Evolutionary conservation across 2,113 vertebrate species (phyloP), one percentile per base, ranked within the genome.

Genomic region (Muscicapa adusta): DNA sequence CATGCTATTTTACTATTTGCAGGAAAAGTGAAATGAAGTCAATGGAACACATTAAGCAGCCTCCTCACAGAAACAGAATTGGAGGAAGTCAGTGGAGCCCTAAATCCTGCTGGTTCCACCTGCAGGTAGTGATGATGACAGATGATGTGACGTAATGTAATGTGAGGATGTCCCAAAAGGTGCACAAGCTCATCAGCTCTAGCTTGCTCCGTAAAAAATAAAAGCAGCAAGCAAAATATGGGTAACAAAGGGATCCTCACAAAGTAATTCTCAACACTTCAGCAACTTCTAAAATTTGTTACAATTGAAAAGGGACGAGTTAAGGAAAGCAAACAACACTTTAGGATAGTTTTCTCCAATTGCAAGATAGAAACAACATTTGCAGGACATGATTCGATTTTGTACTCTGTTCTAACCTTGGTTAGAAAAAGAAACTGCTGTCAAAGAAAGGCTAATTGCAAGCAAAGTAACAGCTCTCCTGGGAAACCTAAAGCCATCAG

Each of bases 361-460:
- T 66, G 26, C 18, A 80, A 86, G 43, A 76, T 6, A 80, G 0
- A 17, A 92, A 70, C 63, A 57, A 48, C 20, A n/a, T 47, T 61
- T 77, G 17, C 19, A 83, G 66, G 71, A 28, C 25, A 71, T 14
- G 6, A 80, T 50, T 53, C 74, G 36, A 83, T 47, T 36, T 40
- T 63, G 14, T n/a, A 57, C n/a, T 77, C 72, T 67, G 28, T 60
- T 94, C 62, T 83, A 72, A 88, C 17, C n/a, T 82, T 60, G 50
- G 63, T 83, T 43, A 90, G 76, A 33, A 88, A 75, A 89, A 85
- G 36, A 73, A 94, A 73, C 31, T 90, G 78, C 78, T 80, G 85
- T 77, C 75, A 88, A 84, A 93, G 40, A 79, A 94, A 94, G 47
- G 78, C 60, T 96, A 97, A 94, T 93, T 94, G 85, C 75, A 90